Percentiles rank a stretch among this genome's conserved stretches.
These are phyloP conservation scores for Tanytarsus gracilentus DNA, from an alignment of 2,888 invertebrate genomes.

Conservation along the genomic window DNA sequence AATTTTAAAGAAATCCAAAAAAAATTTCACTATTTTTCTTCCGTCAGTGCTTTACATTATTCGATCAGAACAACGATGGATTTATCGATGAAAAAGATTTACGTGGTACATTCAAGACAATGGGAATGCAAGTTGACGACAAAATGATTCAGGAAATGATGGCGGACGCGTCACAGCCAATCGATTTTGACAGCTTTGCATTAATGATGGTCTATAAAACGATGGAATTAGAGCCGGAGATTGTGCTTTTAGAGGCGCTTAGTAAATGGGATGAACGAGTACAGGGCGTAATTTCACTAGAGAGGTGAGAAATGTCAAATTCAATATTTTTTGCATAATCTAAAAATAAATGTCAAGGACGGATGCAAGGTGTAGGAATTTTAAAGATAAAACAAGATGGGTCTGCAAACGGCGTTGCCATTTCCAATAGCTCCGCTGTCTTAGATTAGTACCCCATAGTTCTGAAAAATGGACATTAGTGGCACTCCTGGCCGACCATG, in stretches of 20 bases:
- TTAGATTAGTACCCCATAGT: too few relatives aligned
- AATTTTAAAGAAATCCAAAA: background rate
- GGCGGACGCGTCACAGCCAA: conserved; percentile 49
- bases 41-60: conserved; percentile 52
- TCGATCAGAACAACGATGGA: conserved; percentile 58
- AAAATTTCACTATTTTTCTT: background rate
- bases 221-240: conserved; percentile 55
- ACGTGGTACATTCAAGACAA: conserved; percentile 51
- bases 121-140: conserved; percentile 51
- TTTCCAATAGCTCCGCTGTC: too few relatives aligned
- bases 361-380: too few relatives aligned
- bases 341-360: too few relatives aligned
- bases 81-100: conserved; percentile 56
- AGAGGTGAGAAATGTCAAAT: conserved; percentile 45
- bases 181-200: conserved; percentile 56
- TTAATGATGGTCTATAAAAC: conserved; percentile 53
- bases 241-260: conserved; percentile 52
- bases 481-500: too few relatives aligned
- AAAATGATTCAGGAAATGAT: conserved; percentile 53
- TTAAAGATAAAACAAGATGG: too few relatives aligned
- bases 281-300: conserved; percentile 54
- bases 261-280: conserved; percentile 56
- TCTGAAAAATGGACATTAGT: too few relatives aligned
- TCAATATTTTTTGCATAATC: too few relatives aligned
- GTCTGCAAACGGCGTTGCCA: too few relatives aligned